phyloP scores from a whole-genome alignment of 2,113 vertebrate genomes.

The Cynocephalus volans region DNA sequence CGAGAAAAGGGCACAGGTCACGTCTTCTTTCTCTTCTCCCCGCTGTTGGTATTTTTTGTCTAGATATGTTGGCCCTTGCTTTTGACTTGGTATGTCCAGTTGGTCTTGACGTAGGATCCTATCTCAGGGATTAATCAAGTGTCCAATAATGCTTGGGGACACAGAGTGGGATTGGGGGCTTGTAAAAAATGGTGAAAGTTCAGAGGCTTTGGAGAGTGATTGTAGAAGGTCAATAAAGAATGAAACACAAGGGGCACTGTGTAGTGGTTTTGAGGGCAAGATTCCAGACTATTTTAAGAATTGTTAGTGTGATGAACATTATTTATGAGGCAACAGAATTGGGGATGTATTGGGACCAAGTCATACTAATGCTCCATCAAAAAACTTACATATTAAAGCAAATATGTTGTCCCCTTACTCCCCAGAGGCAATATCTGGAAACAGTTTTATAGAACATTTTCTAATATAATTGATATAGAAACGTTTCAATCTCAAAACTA shows the following conservation, averaged over 20 bases:
- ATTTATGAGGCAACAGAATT: neutral
- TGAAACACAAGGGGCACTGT: no score
- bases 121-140: neutral
- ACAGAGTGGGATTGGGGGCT: neutral
- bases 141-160: neutral
- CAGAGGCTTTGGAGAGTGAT: neutral
- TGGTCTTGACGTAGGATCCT: no score
- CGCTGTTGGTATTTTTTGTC: neutral
- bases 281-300: neutral
- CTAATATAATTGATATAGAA: neutral
- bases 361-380: neutral
- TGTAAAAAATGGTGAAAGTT: neutral
- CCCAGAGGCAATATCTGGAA: neutral
- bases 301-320: neutral
- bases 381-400: neutral
- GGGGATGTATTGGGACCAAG: neutral
- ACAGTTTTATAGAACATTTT: neutral
- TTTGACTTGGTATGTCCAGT: neutral
- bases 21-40: neutral
- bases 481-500: neutral
- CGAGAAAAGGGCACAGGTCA: no score
- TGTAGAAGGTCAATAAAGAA: neutral
- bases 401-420: neutral
- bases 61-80: neutral
- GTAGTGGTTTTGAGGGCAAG: neutral